A percentile compares a stretch with the other conserved stretches of the same genome.
phyloP scores from a whole-genome alignment of 2,113 vertebrate genomes.

The Austrofundulus limnaeus region DNA sequence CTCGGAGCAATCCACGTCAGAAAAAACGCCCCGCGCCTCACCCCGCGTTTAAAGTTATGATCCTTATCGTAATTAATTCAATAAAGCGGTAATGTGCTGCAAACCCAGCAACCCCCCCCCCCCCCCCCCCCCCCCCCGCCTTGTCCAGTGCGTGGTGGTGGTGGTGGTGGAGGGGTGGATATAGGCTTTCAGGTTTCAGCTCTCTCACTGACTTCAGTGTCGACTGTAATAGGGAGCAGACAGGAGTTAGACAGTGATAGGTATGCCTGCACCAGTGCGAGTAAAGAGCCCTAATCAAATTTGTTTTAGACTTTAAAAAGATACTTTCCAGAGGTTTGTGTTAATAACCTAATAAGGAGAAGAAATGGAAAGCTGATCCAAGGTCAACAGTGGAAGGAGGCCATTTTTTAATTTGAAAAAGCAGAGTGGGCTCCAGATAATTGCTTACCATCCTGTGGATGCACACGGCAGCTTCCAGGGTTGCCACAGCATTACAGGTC shows the following conservation, averaged over 20 bases:
- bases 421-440: slow-evolving; percentile 57
- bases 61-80: slow-evolving; percentile 99
- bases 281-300: slow-evolving; percentile 80
- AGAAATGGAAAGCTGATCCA: slow-evolving; percentile 73
- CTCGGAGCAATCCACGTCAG: slow-evolving; percentile 89
- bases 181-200: slow-evolving; percentile 88
- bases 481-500: slow-evolving; percentile 48
- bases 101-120: slow-evolving; percentile 88
- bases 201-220: slow-evolving; percentile 88
- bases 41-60: slow-evolving; percentile 99
- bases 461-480: slow-evolving; percentile 42
- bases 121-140: slow-evolving; percentile 84
- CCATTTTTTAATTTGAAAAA: slow-evolving; percentile 71
- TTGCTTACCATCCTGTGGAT: slow-evolving; percentile 67
- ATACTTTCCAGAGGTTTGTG: slow-evolving; percentile 77
- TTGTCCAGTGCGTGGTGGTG: slow-evolving; percentile 47
- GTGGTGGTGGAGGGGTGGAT: too few species aligned
- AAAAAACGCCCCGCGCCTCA: slow-evolving; percentile 90
- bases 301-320: slow-evolving; percentile 81
- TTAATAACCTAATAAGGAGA: slow-evolving; percentile 81
- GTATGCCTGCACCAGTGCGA: slow-evolving; percentile 71
- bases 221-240: slow-evolving; percentile 94
- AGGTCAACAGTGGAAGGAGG: slow-evolving; percentile 73
- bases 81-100: slow-evolving; percentile 99
- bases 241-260: slow-evolving; percentile 80